Evolutionary conservation across 2,888 invertebrate genomes (phyloP), one percentile per base, ranked within the genome.

Genomic region (Branchellion lobata): DNA sequence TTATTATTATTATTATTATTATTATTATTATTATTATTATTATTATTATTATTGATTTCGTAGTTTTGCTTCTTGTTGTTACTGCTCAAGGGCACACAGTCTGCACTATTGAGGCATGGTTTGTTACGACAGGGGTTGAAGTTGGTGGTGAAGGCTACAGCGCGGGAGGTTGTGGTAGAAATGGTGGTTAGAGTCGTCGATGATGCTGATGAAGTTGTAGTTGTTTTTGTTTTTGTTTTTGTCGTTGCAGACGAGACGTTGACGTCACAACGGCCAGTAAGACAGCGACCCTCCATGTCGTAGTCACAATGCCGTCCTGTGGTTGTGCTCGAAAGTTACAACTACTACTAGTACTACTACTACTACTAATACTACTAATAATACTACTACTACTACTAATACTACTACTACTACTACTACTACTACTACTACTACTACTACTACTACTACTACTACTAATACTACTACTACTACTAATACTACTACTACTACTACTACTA

Each of bases 361-460:
- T 65, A 65, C 65, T 65, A 65, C 3, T 65, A 65, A 5, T 40
- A 40, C 40, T 40, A 40, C 5, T 40, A 40, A 5, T 40, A 40
- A 5, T 40, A 40, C 40, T 40, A 40, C 5, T 40, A 40, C 40
- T 40, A 40, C 5, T 14, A 40, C 40, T 40, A 40, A 5, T 65
- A 27, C 24, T 40, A 40, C 40, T 40, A 40, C 40, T 40, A 40
- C 40, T 40, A 40, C 65, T 65, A 65, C 65, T 65, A 11, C 65
- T 65, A 65, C 65, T 65, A 65, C 65, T 65, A 65, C 65, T 65
- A 65, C 65, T 65, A 65, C 65, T 65, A 65, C 65, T 65, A 65
- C 65, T 65, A 65, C 65, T 65, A 65, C 65, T 65, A 65, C 65
- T 65, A 65, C 65, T 65, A 65, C 65, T 65, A 65, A 3, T 65